phyloP scores from a whole-genome alignment of 2,797 vertebrate genomes.

The Lycodopsis pacificus region DNA sequence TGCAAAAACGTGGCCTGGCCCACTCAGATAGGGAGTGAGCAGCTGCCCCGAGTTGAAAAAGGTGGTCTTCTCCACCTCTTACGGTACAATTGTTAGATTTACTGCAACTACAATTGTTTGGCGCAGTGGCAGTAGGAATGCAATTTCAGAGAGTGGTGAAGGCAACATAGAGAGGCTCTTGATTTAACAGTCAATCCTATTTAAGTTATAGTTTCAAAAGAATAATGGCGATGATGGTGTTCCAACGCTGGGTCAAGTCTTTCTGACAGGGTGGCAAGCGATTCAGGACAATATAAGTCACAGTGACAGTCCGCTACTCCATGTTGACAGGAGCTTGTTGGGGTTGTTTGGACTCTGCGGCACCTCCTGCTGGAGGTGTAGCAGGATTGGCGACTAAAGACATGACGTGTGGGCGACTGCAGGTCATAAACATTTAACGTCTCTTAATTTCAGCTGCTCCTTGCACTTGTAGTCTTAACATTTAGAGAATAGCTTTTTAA shows the following conservation, averaged over 20 bases:
- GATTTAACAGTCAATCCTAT: slow-evolving; percentile 44
- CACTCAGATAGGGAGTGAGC: neutral
- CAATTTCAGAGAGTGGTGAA: slow-evolving; percentile 42
- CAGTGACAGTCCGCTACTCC: slow-evolving; percentile 1
- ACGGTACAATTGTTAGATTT: slow-evolving; percentile 31
- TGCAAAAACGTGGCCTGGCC: neutral
- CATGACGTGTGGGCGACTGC: neutral
- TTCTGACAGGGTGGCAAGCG: slow-evolving; percentile 42
- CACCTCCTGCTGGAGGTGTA: slow-evolving; percentile 1
- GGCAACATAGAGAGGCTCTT: slow-evolving; percentile 25
- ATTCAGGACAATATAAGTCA: slow-evolving; percentile 29
- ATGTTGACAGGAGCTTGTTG: slow-evolving; percentile 1
- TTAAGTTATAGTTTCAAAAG: slow-evolving; percentile 35
- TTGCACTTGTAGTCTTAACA: slow-evolving; percentile 5
- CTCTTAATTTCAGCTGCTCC: neutral
- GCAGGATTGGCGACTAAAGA: slow-evolving; percentile 1
- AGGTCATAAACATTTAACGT: neutral
- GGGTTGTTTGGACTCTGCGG: neutral
- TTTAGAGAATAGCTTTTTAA: slow-evolving; percentile 13
- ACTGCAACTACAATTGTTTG: slow-evolving; percentile 37
- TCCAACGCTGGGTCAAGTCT: slow-evolving; percentile 20
- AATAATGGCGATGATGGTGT: slow-evolving; percentile 14
- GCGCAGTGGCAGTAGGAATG: slow-evolving; percentile 42
- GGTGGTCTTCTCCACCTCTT: slow-evolving; percentile 11
- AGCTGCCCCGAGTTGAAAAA: neutral